phyloP scores from a whole-genome alignment of 2,113 vertebrate genomes.

The Thymallus thymallus region DNA sequence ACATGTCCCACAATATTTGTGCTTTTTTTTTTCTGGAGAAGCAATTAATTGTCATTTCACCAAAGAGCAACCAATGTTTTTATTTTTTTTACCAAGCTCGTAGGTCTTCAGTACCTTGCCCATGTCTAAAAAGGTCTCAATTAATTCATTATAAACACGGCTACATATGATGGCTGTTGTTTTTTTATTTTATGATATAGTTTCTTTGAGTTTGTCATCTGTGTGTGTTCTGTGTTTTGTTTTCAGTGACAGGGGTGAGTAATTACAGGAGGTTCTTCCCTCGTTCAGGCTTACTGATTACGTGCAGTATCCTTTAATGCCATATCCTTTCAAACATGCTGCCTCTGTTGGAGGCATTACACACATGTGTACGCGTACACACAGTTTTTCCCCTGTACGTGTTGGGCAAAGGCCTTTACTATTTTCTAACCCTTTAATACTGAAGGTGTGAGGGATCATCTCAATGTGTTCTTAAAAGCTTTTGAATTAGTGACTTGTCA shows the following conservation, averaged over 20 bases:
- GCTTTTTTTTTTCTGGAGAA: too few species aligned
- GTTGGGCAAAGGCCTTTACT: constrained; percentile 32
- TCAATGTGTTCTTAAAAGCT: too few species aligned
- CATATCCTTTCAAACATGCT: constrained; percentile 75
- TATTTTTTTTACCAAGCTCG: neutral
- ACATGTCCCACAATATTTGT: too few species aligned
- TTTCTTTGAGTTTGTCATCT: neutral
- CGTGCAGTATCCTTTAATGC: constrained; percentile 77
- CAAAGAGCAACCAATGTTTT: too few species aligned
- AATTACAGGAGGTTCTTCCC: constrained; percentile 73
- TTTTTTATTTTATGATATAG: neutral
- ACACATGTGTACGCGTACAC: neutral
- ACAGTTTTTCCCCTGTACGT: constrained; percentile 52
- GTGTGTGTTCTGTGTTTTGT: constrained; percentile 65
- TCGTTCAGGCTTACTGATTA: constrained; percentile 73
- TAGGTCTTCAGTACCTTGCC: too few species aligned
- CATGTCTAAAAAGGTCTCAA: too few species aligned
- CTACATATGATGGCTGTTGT: too few species aligned
- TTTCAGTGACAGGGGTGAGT: constrained; percentile 83
- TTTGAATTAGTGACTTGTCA: too few species aligned
- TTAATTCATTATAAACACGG: too few species aligned
- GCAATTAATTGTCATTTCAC: too few species aligned
- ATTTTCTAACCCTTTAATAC: constrained; percentile 2
- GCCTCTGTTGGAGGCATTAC: neutral
- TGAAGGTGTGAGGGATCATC: neutral